Conservation (phyloP, 2,113 vertebrate genomes). For the Tupaia tana region DNA sequence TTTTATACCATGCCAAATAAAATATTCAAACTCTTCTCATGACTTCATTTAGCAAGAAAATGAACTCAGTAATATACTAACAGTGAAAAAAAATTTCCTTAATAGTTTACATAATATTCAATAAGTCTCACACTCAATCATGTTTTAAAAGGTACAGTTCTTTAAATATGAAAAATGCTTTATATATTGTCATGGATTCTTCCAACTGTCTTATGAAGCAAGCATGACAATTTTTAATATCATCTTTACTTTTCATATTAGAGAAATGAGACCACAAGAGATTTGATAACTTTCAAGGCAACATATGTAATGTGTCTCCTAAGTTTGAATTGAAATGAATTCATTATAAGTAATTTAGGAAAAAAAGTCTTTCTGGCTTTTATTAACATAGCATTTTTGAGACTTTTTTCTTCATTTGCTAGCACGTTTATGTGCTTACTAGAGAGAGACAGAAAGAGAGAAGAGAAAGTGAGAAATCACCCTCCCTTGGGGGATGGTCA, state of each 20-base stretch:
- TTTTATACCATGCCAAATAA: background rate
- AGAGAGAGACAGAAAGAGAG: too few relatives aligned
- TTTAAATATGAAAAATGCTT: background rate
- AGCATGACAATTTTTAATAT: background rate
- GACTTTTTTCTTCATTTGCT: too few relatives aligned
- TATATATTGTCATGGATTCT: background rate
- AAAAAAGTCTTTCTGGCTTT: background rate
- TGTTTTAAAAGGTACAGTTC: background rate
- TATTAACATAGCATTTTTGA: background rate
- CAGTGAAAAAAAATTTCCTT: background rate
- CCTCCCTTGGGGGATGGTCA: too few relatives aligned
- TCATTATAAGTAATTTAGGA: background rate
- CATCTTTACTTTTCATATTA: background rate
- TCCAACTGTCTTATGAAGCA: background rate
- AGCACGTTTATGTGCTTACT: too few relatives aligned
- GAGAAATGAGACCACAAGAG: background rate
- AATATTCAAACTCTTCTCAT: background rate
- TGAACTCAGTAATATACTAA: background rate
- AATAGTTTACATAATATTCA: background rate
- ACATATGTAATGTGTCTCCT: background rate
- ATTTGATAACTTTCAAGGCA: background rate
- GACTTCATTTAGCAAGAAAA: background rate
- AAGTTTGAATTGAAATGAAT: conserved; percentile 28
- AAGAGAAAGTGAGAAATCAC: too few relatives aligned
- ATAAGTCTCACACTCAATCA: background rate